A percentile compares a stretch with the other conserved stretches of the same genome.
phyloP scores from a whole-genome alignment of 2,113 vertebrate species.

The Sclerurus mexicanus region DNA sequence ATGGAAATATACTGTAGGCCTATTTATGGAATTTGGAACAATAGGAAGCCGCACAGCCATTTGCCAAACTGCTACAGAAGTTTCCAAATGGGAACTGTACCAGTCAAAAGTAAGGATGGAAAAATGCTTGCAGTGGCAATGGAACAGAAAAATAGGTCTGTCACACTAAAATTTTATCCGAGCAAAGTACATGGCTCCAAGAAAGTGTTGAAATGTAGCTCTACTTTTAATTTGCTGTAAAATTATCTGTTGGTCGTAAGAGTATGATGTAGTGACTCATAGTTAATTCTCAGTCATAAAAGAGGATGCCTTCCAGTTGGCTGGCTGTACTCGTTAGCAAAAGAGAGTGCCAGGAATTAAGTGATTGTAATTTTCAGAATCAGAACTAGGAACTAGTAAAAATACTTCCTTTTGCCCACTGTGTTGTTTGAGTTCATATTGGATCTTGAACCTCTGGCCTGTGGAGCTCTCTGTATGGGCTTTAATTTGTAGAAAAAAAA shows the following conservation, averaged over 20 bases:
- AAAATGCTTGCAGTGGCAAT: constrained; percentile 10
- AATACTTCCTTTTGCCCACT: background rate
- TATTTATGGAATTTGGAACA: constrained; percentile 11
- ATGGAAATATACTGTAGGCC: background rate
- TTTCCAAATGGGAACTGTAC: constrained; percentile 21
- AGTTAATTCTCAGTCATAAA: background rate
- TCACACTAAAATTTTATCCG: background rate
- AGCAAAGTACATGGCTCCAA: background rate
- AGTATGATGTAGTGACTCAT: background rate
- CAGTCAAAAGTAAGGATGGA: constrained; percentile 3
- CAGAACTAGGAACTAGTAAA: background rate
- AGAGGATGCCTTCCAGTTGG: background rate
- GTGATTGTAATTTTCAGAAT: background rate
- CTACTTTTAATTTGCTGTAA: background rate
- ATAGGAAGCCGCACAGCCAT: constrained; percentile 14
- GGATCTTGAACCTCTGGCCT: background rate
- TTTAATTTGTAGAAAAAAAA: background rate
- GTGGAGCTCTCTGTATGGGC: background rate
- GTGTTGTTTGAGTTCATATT: background rate
- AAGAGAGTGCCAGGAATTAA: background rate
- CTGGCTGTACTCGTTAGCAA: background rate
- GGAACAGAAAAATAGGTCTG: background rate
- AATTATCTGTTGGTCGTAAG: background rate
- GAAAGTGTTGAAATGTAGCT: background rate
- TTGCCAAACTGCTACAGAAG: background rate